Evolutionary conservation across 2,113 vertebrate genomes (phyloP), one percentile per base, ranked within the genome.

Genomic region (Galemys pyrenaicus): DNA sequence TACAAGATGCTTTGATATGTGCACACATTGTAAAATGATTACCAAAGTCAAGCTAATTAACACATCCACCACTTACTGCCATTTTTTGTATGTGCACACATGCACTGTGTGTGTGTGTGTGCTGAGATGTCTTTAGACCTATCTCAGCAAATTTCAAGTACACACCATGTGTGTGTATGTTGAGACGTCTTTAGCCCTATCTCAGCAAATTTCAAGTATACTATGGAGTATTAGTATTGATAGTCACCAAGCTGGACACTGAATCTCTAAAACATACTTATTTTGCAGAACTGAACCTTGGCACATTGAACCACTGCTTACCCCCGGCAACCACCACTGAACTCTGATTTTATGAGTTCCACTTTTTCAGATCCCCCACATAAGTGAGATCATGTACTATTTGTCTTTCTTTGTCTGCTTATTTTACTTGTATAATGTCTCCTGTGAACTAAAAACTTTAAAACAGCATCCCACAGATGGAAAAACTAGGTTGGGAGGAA

Each of bases 401-500:
- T 51, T 75, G 68, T 75, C 46, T 75, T 93, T 65, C 58, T 58
- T 19, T 82, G 24, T 16, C 46, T 67, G 37, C 19, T 58, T 82
- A 75, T 65, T 88, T 74, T 24, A 15, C 78, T 58, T 82, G 64
- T 37, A 54, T 58, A 77, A 94, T 49, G 49, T 39, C 49, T 78
- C 58, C 13, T 32, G 49, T 68, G 28, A 83, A 60, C 56, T 89
- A 68, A 80, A n/a, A 87, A 79, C 35, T 94, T 95, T 86, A 94
- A 91, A 87, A 58, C 73, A 92, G 28, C 58, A 92, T 73, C 11
- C 73, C 84, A 81, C 44, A 96, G 92, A 89, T 83, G 28, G 6
- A 79, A 91, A 95, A 95, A 94, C 26, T 90, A 22, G 79, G 10
- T 0, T 93, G 73, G 44, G 93, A 96, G 22, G 67, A 46, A 86